Conservation (phyloP, 1,140 invertebrate species). For the Paracyclopina nana region DNA sequence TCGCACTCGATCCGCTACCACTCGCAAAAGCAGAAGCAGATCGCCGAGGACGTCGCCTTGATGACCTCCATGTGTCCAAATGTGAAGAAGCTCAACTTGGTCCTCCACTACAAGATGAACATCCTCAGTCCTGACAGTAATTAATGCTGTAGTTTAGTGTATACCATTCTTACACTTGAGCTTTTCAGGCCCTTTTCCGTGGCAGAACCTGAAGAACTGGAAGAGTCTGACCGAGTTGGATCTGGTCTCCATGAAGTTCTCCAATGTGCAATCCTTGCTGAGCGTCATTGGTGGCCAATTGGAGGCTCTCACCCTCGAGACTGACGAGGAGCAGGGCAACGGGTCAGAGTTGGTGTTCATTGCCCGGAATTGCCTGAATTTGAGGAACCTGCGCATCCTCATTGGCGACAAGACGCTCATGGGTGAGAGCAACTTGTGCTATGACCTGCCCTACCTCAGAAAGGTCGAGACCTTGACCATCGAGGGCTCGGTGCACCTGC, state of each 20-base stretch:
- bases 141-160: no score
- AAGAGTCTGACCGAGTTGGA: slow-evolving; percentile 1
- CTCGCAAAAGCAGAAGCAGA: slow-evolving; percentile 4
- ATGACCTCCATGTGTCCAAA: slow-evolving; percentile 9
- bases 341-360: slow-evolving; percentile 15
- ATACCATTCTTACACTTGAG: no score
- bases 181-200: background rate
- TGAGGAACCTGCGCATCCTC: slow-evolving; percentile 10
- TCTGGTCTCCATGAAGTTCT: slow-evolving; percentile 10
- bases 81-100: slow-evolving; percentile 11
- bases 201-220: background rate
- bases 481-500: slow-evolving; percentile 12
- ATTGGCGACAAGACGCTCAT: slow-evolving; percentile 14
- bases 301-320: slow-evolving; percentile 3
- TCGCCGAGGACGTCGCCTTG: slow-evolving; percentile 2
- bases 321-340: slow-evolving; percentile 13
- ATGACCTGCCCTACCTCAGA: background rate
- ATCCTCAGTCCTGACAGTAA: background rate
- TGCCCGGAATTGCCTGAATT: slow-evolving; percentile 10
- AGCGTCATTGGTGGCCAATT: slow-evolving; percentile 6
- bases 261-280: slow-evolving; percentile 10
- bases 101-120: slow-evolving; percentile 8
- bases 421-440: slow-evolving; percentile 13
- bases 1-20: slow-evolving; percentile 4
- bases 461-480: slow-evolving; percentile 9